Evolutionary conservation across 2,888 invertebrate species (phyloP).

Genomic region (Portevinia maculata): DNA sequence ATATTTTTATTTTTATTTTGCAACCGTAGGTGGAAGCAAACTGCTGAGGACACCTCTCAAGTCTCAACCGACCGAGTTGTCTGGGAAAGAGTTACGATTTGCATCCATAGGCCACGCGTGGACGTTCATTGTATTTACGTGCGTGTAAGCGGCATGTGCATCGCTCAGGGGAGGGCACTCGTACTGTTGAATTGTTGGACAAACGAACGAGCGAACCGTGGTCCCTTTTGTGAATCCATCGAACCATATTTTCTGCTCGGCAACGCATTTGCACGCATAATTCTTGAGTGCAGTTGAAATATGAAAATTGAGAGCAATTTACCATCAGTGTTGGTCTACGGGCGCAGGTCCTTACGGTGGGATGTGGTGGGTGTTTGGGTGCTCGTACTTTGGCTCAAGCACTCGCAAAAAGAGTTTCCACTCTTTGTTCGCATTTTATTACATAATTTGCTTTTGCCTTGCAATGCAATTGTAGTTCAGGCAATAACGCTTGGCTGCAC

Average conservation of each 20-base stretch:
- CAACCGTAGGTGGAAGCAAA: constrained; percentile 54
- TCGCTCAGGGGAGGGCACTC: neutral
- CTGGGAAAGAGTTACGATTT: constrained; percentile 51
- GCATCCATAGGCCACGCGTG: constrained; percentile 62
- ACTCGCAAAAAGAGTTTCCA: constrained; percentile 54
- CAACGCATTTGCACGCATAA: constrained; percentile 67
- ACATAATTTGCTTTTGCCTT: constrained; percentile 61
- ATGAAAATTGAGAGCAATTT: constrained; percentile 69
- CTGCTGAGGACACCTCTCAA: constrained; percentile 54
- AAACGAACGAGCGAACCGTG: constrained; percentile 67
- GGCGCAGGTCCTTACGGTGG: neutral
- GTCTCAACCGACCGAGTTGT: constrained; percentile 43
- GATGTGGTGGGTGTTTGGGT: constrained; percentile 10
- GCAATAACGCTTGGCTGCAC: constrained; percentile 45
- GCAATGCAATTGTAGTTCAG: constrained; percentile 53
- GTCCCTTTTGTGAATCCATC: constrained; percentile 67
- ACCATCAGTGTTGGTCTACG: constrained; percentile 35
- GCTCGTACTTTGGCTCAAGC: constrained; percentile 20
- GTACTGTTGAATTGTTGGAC: constrained; percentile 49
- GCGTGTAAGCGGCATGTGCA: constrained; percentile 14
- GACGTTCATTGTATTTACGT: constrained; percentile 12
- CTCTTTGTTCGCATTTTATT: constrained; percentile 55
- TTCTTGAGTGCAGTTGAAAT: constrained; percentile 69
- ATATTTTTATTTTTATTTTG: constrained; percentile 17
- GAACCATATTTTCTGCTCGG: constrained; percentile 68